phyloP scores from a whole-genome alignment of 2,113 vertebrate genomes.

The Guaruba guarouba region DNA sequence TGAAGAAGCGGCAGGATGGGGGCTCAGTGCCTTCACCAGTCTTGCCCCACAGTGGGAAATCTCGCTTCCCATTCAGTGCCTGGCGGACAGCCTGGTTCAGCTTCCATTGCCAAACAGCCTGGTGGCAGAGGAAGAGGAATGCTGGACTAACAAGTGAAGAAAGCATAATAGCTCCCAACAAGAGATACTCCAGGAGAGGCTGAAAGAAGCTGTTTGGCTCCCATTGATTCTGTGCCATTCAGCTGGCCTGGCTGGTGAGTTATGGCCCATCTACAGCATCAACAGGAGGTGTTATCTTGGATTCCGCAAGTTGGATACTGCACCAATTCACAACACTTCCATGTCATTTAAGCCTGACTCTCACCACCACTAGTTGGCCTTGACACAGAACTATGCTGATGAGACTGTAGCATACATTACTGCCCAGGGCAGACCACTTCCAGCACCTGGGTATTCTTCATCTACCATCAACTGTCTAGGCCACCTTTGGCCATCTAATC shows the following conservation, averaged over 20 bases:
- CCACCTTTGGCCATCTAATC: background rate
- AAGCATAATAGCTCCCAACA: background rate
- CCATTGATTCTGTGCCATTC: background rate
- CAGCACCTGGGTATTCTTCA: background rate
- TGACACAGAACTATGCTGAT: background rate
- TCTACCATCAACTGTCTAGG: background rate
- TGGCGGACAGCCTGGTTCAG: slow-evolving; percentile 72
- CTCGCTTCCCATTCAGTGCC: slow-evolving; percentile 61
- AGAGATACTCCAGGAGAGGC: accelerated
- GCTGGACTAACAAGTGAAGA: background rate
- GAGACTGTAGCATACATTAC: too few relatives aligned
- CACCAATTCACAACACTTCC: background rate
- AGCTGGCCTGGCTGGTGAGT: background rate
- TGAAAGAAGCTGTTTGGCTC: background rate
- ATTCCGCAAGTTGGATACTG: background rate
- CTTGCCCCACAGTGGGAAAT: slow-evolving; percentile 65
- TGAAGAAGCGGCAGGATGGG: background rate
- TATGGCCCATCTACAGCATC: background rate
- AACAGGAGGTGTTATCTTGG: background rate
- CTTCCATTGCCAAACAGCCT: slow-evolving; percentile 77
- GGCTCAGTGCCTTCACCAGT: background rate
- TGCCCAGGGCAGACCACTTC: background rate
- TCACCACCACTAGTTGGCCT: background rate
- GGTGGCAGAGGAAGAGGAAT: background rate
- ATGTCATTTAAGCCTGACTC: background rate